Conservation (phyloP, 2,888 invertebrate genomes). For the Parasteatoda lunata region DNA sequence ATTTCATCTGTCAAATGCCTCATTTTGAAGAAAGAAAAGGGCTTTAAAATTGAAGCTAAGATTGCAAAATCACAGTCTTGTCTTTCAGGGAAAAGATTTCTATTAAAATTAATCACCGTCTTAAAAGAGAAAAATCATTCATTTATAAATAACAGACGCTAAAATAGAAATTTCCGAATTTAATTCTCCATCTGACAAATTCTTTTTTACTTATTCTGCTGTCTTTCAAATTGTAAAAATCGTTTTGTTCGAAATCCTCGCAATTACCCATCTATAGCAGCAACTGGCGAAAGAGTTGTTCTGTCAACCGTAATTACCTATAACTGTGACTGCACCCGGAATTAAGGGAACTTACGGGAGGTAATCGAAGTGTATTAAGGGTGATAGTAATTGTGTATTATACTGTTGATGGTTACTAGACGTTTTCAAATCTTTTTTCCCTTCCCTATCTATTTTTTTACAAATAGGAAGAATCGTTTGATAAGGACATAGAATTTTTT, state of each 20-base stretch:
- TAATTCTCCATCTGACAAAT: neutral
- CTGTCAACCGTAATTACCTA: conserved; percentile 40
- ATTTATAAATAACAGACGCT: neutral
- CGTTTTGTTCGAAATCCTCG: conserved; percentile 49
- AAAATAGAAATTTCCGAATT: conserved; percentile 15
- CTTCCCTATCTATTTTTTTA: conserved; percentile 9
- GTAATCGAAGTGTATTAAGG: conserved; percentile 40
- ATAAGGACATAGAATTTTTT: conserved; percentile 23
- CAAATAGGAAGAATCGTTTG: conserved; percentile 6
- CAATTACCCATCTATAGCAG: conserved; percentile 51
- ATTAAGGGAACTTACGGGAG: conserved; percentile 22
- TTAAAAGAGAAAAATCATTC: conserved; percentile 20
- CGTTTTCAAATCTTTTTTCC: conserved; percentile 6
- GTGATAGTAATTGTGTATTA: conserved; percentile 49
- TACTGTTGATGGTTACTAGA: conserved; percentile 36
- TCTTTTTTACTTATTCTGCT: conserved; percentile 2
- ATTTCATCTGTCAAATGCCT: too few species aligned
- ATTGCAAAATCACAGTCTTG: neutral
- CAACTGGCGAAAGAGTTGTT: conserved; percentile 39
- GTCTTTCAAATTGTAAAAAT: conserved; percentile 38
- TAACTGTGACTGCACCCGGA: conserved; percentile 53
- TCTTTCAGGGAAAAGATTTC: neutral
- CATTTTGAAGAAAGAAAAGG: too few species aligned
- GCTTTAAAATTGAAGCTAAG: neutral
- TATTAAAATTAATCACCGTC: conserved; percentile 39